These are phyloP conservation scores for Crepidodera aurea DNA, from an alignment of 2,888 invertebrate species.

Conservation along the genomic window DNA sequence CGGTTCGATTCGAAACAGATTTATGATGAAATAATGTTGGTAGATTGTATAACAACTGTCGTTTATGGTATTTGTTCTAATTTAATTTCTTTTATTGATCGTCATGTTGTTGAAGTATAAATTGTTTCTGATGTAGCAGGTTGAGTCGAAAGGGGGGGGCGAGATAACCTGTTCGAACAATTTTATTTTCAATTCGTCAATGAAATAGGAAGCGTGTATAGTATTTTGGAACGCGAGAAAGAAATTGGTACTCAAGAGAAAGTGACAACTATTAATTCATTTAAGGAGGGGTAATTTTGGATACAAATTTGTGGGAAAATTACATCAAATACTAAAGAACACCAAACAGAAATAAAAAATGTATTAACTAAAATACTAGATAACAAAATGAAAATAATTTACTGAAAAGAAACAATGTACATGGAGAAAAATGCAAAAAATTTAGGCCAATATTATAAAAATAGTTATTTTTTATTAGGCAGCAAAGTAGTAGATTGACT, in stretches of 20 bases:
- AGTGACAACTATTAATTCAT: too few species aligned
- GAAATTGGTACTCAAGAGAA: background rate
- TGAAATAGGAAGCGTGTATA: background rate
- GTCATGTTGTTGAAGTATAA: slow-evolving; percentile 4
- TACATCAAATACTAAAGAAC: too few species aligned
- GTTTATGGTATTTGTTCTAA: slow-evolving; percentile 39
- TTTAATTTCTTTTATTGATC: slow-evolving; percentile 39
- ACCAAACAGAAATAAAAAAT: too few species aligned
- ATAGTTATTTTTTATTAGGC: too few species aligned
- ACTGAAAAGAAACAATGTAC: too few species aligned
- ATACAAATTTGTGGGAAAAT: too few species aligned
- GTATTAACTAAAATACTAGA: too few species aligned
- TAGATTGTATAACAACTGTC: slow-evolving; percentile 37
- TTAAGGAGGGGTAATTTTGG: too few species aligned
- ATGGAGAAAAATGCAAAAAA: too few species aligned
- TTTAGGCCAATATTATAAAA: too few species aligned
- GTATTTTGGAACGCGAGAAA: background rate
- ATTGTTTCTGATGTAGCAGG: slow-evolving; percentile 18
- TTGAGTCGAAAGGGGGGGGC: background rate
- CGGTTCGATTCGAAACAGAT: slow-evolving; percentile 28
- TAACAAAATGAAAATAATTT: too few species aligned
- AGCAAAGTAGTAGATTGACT: too few species aligned
- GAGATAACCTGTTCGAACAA: background rate
- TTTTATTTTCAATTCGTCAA: slow-evolving; percentile 14
- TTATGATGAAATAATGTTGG: slow-evolving; percentile 33